Base-by-base conservation (phyloP, 2,113 vertebrate species). In the Gasterosteus aculeatus region DNA sequence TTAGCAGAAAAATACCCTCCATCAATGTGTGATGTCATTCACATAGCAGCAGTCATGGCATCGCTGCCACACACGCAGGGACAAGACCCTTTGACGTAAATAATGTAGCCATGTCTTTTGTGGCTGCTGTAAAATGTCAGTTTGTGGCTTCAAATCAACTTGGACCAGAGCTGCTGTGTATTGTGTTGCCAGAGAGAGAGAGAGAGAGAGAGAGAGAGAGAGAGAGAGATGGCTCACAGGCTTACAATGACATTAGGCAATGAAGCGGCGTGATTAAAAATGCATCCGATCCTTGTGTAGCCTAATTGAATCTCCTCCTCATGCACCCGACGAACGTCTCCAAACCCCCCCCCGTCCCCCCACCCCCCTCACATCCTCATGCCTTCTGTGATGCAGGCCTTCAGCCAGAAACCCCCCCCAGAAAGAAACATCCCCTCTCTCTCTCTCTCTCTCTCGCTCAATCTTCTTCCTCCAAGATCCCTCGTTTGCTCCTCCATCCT, bases 281-380 rank as follows among this genome's bases (percentile, higher is more conserved):
- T 92, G 86, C 87, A 92, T 92, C 85, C 67, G 47, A 11, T 85
- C 81, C 77, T 72, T 87, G 76, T 89, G 82, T 89, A 83, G 82
- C 84, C 85, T 91, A 90, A 92, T 92, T 93, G 89, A 91, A 90
- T 91, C 87, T 84, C 89, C 88, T 84, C 83, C 89, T 84, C 41
- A 0, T 47, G 56, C 77, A 44, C 72, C 60, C 63, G 35, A 53
- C 65, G 57, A 73, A 71, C 19, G 0, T n/a, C 62, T 42, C 60
- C 51, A 59, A 29, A 59, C 29, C 49, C 47, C 49, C 47, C 61
- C 57, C 10, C 42, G 5, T 46, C 59, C 54, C 62, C 75, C 5
- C n/a, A n/a, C 62, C 42, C 12, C 49, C 51, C 78, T 26, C 22
- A 44, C 72, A 69, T 80, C 73, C 16, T 49, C 76, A 70, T 62